Percentiles rank a stretch among this genome's conserved stretches.
Conservation (phyloP, 2,113 vertebrate species). For the Epinephelus lanceolatus region DNA sequence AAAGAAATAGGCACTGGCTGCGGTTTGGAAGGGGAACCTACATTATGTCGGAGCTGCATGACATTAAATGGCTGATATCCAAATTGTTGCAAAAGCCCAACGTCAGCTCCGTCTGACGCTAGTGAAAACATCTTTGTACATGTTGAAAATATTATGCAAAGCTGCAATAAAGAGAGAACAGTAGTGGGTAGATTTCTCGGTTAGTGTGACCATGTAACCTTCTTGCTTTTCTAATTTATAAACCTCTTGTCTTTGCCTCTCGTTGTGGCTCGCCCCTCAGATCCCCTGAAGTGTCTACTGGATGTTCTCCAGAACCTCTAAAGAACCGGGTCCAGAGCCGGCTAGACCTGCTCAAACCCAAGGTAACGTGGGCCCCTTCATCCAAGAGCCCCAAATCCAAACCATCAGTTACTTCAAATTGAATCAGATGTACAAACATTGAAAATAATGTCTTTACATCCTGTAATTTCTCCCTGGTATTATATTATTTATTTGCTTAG, state of each 20-base stretch:
- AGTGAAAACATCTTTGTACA: conserved; percentile 30
- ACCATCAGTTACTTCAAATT: conserved; percentile 75
- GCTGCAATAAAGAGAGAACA: not conserved
- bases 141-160: not conserved
- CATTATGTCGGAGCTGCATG: conserved; percentile 31
- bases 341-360: conserved; percentile 82
- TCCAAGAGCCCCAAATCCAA: conserved; percentile 59
- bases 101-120: not conserved
- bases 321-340: conserved; percentile 85
- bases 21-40: conserved; percentile 18
- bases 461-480: conserved; percentile 79
- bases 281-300: conserved; percentile 87
- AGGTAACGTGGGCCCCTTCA: conserved; percentile 85
- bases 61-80: conserved; percentile 30
- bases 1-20: conserved; percentile 44
- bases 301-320: conserved; percentile 87
- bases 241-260: conserved; percentile 47
- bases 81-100: conserved; percentile 6
- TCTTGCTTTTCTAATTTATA: conserved; percentile 43
- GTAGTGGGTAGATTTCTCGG: conserved; percentile 8
- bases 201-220: conserved; percentile 37
- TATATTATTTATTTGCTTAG: conserved; percentile 81
- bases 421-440: conserved; percentile 80
- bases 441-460: conserved; percentile 79
- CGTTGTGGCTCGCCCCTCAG: conserved; percentile 75